phyloP scores from a whole-genome alignment of 2,888 invertebrate genomes.

The Latrodectus elegans region DNA sequence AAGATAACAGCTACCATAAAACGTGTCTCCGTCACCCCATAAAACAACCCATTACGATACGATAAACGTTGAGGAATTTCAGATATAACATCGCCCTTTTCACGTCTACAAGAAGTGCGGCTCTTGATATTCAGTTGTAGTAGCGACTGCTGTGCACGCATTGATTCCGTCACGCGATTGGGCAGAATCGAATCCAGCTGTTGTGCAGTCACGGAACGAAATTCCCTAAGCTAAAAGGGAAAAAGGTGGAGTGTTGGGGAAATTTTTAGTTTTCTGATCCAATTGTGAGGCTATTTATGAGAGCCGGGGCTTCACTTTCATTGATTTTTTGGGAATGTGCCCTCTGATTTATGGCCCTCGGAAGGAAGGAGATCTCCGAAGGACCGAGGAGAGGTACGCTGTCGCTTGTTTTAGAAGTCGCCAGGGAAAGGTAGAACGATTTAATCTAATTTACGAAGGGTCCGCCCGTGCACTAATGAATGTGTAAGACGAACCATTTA shows the following conservation, averaged over 20 bases:
- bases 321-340: conserved; percentile 23
- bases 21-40: conserved; percentile 38
- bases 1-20: conserved; percentile 35
- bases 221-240: background rate
- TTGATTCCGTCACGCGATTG: conserved; percentile 34
- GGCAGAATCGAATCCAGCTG: conserved; percentile 35
- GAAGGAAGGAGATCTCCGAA: background rate
- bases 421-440: background rate
- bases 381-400: background rate
- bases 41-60: conserved; percentile 49
- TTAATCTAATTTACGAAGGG: conserved; percentile 8
- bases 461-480: background rate
- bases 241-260: conserved; percentile 1
- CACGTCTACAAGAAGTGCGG: conserved; percentile 14
- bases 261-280: conserved; percentile 14
- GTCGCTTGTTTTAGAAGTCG: conserved; percentile 8
- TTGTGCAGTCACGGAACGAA: conserved; percentile 17
- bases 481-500: background rate
- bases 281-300: conserved; percentile 32
- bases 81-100: conserved; percentile 22
- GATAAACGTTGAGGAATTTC: conserved; percentile 29
- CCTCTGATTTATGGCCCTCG: conserved; percentile 22
- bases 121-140: conserved; percentile 32
- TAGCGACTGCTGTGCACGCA: conserved; percentile 25
- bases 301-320: conserved; percentile 23